Evolutionary conservation across 1,140 invertebrate genomes (phyloP).

Genomic region (Conus ventricosus): DNA sequence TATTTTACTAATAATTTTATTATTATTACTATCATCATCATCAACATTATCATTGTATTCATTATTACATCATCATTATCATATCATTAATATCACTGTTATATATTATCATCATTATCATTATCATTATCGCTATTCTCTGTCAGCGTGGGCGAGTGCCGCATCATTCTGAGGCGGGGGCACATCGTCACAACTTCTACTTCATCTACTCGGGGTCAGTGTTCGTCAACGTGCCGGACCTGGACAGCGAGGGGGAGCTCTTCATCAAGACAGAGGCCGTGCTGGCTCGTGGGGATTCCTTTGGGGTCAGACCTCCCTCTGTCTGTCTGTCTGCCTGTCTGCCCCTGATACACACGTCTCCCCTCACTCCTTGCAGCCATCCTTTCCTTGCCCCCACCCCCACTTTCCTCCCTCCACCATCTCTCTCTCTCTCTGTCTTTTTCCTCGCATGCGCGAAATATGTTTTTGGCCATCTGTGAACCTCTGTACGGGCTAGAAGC

Average conservation of each 20-base stretch:
- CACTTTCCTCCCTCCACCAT: neutral
- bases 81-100: no score
- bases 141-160: conserved; percentile 57
- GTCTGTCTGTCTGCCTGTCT: neutral
- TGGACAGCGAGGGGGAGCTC: conserved; percentile 46
- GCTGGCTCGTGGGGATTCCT: conserved; percentile 63
- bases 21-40: neutral
- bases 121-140: neutral
- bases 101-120: no score
- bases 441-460: no score
- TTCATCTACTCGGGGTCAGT: conserved; percentile 69
- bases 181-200: conserved; percentile 69
- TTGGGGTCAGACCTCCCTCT: conserved; percentile 57
- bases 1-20: no score
- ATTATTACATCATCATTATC: no score
- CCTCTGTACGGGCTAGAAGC: no score
- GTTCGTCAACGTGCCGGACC: conserved; percentile 65
- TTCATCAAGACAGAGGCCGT: conserved; percentile 64
- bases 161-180: conserved; percentile 66
- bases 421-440: no score
- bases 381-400: neutral
- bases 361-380: neutral
- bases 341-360: no score
- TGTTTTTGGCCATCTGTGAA: no score
- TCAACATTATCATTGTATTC: no score